Evolutionary conservation across 2,113 vertebrate species (phyloP), one percentile per base, ranked within the genome.

Genomic region (Dipodomys stephensi): DNA sequence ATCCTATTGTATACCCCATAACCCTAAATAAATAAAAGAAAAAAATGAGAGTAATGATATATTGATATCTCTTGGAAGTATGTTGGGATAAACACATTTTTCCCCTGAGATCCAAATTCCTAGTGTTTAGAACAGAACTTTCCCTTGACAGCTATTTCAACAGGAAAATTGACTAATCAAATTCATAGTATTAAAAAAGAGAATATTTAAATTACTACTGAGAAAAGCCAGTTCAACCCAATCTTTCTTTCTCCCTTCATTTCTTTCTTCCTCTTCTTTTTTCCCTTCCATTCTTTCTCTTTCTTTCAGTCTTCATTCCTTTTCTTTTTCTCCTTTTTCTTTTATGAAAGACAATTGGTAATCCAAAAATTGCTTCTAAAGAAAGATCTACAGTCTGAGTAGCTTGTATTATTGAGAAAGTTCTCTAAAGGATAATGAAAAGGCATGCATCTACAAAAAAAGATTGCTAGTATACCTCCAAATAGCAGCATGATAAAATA

Each of bases 51-150:
- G 49, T 62, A 6, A 83, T 83, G n/a, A 57, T 23, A 44, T 10
- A 6, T 64, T 87, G 49, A 25, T 49, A 49, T 49, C 9, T 49
- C 49, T 49, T 49, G 19, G 15, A 92, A 69, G n/a, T 67, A 60
- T 93, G 25, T 64, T 88, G 39, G 13, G 86, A 84, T 18, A 65
- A 11, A 67, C 32, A 60, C 74, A 39, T 27, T 65, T 7, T 74
- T 60, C 27, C 84, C 16, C 0, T 15, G 44, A 35, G 73, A 32
- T 16, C 12, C 60, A 18, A 62, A 62, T 57, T 88, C 39, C 77
- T 78, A 28, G 44, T 23, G 20, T 44, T 88, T 60, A 71, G 25
- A 73, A 90, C 13, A 71, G 67, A 95, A 82, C 57, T 95, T 88
- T 62, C 20, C 30, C 85, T 86, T 78, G 20, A 91, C 44, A 93